Base-by-base conservation (phyloP, 1,140 invertebrate species). In the Eriosoma lanigerum region DNA sequence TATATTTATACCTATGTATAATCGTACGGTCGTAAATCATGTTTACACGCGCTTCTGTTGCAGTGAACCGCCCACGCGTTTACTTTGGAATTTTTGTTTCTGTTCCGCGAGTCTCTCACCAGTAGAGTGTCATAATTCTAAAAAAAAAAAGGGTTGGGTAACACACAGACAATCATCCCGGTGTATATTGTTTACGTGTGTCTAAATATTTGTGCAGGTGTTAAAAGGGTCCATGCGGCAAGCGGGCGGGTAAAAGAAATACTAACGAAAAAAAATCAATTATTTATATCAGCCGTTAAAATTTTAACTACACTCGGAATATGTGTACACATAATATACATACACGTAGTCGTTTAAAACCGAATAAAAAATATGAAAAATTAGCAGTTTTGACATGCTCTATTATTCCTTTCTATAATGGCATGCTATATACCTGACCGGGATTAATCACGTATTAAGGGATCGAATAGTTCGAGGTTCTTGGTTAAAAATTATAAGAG, bases 191-290 rank as follows among this genome's bases (percentile, higher is more conserved):
- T 58, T 46, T 78, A 60, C 75, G 56, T 62, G 56, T 46, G 75
- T 44, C 75, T 38, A 78, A 62, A 62, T 78, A 78, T 78, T 78
- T 62, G 56, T 48, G 21, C 54, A 62, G 56, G 75, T 62, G 75
- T 78, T 60, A 62, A 62, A 62, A 46, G 56, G 54, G 56, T 78
- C 75, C 75, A 26, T 4, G 56, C 15, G 26, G 32, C 3, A 8
- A 8, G 32, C 8, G 32, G 6, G 19, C 29, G 2, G 24, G 70
- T 56, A 44, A 54, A 73, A 73, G 26, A 32, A 54, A 17, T 26
- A 73, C 26, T 26, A n/a, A 17, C 46, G 1, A 32, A n/a, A 54
- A 15, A 54, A 26, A 50, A 5, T 21, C n/a, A 19, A 56, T 56
- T 56, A 75, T 46, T 56, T 46, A 75, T 38, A 38, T 38, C 32